Base-by-base conservation (phyloP, 1,140 invertebrate genomes). In the Hyles euphorbiae region DNA sequence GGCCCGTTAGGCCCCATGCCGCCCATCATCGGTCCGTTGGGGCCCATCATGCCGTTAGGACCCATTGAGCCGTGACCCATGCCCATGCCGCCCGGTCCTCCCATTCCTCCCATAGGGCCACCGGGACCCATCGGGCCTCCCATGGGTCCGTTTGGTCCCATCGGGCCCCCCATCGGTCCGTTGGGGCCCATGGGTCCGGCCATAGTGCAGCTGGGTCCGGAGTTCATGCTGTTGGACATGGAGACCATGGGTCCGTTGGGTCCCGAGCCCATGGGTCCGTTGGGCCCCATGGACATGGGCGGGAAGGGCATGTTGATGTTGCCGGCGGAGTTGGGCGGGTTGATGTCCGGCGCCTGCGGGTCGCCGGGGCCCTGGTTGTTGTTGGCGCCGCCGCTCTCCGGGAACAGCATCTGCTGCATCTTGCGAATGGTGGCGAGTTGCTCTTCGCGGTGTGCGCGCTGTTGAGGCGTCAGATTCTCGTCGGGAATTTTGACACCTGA, bases 401-500 rank as follows among this genome's bases (percentile, higher is more conserved):
- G 95, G 89, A 98, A 97, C 36, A 98, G 88, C 89, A 98, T 93
- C 79, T 97, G 94, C 69, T 98, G 95, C 93, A 99, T 96, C 90
- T 98, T 97, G 54, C 95, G 91, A 61, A 99, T 91, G 45, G 94
- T 97, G 4, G 97, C 97, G 33, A 99, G 90, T 70, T 98, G 95
- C 80, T 97, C 96, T 87, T 98, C 97, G 56, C 98, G 91, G 75
- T 98, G 96, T 58, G 98, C 96, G 54, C 96, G 92, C 85, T 99
- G 98, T 86, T 98, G 96, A 33, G 97, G 97, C 56, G 98, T 99
- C 65, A 99, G 90, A 88, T 98, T 98, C 90, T 98, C 97, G 90
- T 99, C 97, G 61, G 97, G 97, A 72, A 98, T 94, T 92, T 97
- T 97, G 8, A 96, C 95, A 74, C 95, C 95, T 90, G 92, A 48